Evolutionary conservation across 1,140 invertebrate species (phyloP).

Genomic region (Cotesia glomerata): DNA sequence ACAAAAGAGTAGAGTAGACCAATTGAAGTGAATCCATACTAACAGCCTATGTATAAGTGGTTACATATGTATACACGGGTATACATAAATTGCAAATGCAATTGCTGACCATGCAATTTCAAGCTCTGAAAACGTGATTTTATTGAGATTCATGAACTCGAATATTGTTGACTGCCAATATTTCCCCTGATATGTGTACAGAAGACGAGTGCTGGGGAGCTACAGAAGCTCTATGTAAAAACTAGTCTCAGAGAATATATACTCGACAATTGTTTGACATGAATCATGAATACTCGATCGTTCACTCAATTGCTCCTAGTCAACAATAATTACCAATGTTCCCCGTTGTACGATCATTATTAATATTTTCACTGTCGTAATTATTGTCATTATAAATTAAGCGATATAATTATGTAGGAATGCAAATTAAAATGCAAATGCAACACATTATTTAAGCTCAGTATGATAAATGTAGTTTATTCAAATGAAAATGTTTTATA

Average conservation of each 20-base stretch:
- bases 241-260: not conserved
- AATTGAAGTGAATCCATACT: not conserved
- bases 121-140: slow-evolving; percentile 25
- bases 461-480: too few relatives aligned
- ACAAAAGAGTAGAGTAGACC: not conserved
- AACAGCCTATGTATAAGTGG: not conserved
- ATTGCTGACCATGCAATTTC: slow-evolving; percentile 21
- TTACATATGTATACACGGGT: not conserved
- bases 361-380: too few relatives aligned
- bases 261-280: not conserved
- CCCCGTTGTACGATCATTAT: too few relatives aligned
- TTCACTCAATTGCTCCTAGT: too few relatives aligned
- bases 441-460: too few relatives aligned
- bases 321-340: too few relatives aligned
- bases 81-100: slow-evolving; percentile 8
- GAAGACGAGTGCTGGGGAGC: not conserved
- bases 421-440: too few relatives aligned
- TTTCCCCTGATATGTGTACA: slow-evolving; percentile 5
- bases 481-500: not conserved
- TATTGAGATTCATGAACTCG: slow-evolving; percentile 27
- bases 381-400: too few relatives aligned
- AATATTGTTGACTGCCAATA: slow-evolving; percentile 30
- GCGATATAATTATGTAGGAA: too few relatives aligned
- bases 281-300: not conserved
- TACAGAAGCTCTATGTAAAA: not conserved